Percentiles rank a stretch among this genome's conserved stretches.
These are phyloP conservation scores for Hypsopygia costalis DNA, from an alignment of 2,888 invertebrate genomes.

Conservation along the genomic window DNA sequence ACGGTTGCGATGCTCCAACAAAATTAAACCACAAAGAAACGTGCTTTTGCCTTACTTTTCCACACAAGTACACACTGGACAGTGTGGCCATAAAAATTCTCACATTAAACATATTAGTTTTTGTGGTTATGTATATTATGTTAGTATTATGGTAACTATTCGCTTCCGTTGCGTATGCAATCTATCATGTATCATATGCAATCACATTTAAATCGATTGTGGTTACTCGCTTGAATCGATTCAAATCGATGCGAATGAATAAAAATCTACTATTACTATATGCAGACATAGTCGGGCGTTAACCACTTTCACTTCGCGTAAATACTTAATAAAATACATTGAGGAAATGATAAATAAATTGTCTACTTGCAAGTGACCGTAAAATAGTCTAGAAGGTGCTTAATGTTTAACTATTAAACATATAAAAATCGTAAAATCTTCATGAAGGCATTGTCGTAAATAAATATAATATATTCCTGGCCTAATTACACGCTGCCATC, in stretches of 20 bases:
- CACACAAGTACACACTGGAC: neutral
- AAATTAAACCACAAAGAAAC: neutral
- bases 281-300: no score
- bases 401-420: no score
- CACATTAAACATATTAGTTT: conserved; percentile 24
- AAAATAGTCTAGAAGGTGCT: no score
- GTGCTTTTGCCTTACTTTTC: neutral
- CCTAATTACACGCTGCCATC: no score
- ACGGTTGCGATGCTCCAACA: no score
- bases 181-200: conserved; percentile 55
- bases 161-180: conserved; percentile 61
- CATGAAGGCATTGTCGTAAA: no score
- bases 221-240: conserved; percentile 47
- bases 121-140: conserved; percentile 27
- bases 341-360: conserved; percentile 13
- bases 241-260: conserved; percentile 38
- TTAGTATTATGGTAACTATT: conserved; percentile 18
- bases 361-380: conserved; percentile 6
- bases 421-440: no score
- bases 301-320: conserved; percentile 29
- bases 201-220: conserved; percentile 48
- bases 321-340: conserved; percentile 15
- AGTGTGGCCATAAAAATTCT: conserved; percentile 6
- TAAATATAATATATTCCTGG: no score
- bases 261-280: no score